Percentiles rank a stretch among this genome's conserved stretches.
phyloP scores from a whole-genome alignment of 2,113 vertebrate genomes.

The Lagopus muta region DNA sequence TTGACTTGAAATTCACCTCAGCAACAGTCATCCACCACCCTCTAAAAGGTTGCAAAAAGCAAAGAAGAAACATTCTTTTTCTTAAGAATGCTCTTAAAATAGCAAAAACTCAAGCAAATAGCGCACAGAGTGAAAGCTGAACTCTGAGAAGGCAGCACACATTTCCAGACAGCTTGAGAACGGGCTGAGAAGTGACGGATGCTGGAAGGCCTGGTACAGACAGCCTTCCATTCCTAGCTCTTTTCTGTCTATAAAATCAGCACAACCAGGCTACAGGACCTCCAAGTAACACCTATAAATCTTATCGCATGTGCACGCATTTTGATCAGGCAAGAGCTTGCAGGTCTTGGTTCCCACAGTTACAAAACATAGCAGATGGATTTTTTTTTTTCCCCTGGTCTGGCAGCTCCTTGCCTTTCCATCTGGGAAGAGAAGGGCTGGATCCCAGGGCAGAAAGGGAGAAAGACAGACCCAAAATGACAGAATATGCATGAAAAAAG shows the following conservation, averaged over 20 bases:
- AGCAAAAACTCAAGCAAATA: neutral
- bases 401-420: neutral
- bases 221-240: neutral
- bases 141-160: neutral
- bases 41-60: neutral
- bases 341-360: neutral
- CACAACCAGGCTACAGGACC: neutral
- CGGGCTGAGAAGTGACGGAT: neutral
- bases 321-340: neutral
- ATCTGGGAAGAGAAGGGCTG: neutral
- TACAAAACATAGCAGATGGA: neutral
- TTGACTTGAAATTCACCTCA: neutral
- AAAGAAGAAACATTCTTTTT: neutral
- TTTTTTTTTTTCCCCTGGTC: neutral
- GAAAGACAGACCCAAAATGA: neutral
- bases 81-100: neutral
- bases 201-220: neutral
- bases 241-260: neutral
- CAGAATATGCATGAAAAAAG: too few species aligned
- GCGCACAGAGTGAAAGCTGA: neutral
- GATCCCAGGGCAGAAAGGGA: neutral
- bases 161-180: neutral
- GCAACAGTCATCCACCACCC: neutral
- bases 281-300: neutral
- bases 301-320: fast-evolving